A percentile compares a stretch with the other conserved stretches of the same genome.
Evolutionary conservation across 2,888 invertebrate species (phyloP).

Genomic region (Leistus spinibarbis): DNA sequence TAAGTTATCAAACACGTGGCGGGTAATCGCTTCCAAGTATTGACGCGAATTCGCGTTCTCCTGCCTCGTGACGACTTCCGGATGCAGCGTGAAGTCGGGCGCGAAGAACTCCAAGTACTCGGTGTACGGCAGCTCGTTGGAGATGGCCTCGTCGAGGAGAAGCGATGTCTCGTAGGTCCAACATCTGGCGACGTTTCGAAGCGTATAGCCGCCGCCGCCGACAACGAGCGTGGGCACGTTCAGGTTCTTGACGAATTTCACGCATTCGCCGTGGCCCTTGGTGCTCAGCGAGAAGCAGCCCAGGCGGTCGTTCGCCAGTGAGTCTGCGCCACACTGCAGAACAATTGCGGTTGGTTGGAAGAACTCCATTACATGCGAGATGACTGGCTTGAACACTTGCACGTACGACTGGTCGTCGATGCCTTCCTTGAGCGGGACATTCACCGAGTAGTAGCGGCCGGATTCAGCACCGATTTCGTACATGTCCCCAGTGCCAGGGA

Average conservation of each 20-base stretch:
- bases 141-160: constrained; percentile 89
- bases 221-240: constrained; percentile 79
- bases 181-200: constrained; percentile 95
- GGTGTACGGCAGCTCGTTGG: constrained; percentile 93
- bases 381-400: constrained; percentile 92
- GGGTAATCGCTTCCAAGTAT: constrained; percentile 77
- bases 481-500: constrained; percentile 98
- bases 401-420: constrained; percentile 94
- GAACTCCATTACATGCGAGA: constrained; percentile 93
- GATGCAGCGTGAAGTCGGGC: constrained; percentile 95
- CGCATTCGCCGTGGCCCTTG: constrained; percentile 96
- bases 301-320: constrained; percentile 89
- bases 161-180: constrained; percentile 99
- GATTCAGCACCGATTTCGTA: constrained; percentile 96
- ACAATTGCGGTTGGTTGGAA: constrained; percentile 97
- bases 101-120: constrained; percentile 98
- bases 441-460: constrained; percentile 96
- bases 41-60: constrained; percentile 96
- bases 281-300: constrained; percentile 97
- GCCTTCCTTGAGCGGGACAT: constrained; percentile 97
- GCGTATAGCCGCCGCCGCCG: constrained; percentile 82
- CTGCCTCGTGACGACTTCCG: constrained; percentile 83
- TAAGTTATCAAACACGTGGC: constrained; percentile 89
- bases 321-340: constrained; percentile 97
- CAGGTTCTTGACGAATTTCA: constrained; percentile 90